phyloP scores from a whole-genome alignment of 2,888 invertebrate species.

The Apoda limacodes region DNA sequence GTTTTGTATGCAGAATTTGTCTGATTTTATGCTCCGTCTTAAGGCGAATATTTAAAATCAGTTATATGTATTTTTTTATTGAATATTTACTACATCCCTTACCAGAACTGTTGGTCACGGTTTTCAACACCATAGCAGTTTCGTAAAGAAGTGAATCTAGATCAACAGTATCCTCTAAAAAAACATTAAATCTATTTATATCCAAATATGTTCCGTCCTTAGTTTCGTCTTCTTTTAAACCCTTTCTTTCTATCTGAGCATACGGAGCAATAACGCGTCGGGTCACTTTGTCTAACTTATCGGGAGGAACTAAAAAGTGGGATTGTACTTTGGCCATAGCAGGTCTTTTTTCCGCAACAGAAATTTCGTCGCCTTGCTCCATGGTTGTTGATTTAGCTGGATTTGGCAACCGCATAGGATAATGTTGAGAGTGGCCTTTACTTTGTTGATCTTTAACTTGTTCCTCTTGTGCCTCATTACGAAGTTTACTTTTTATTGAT shows the following conservation, averaged over 20 bases:
- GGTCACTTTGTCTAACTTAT: slow-evolving; percentile 63
- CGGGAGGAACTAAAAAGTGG: slow-evolving; percentile 51
- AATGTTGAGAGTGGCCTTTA: too few species aligned
- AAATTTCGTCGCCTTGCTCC: too few species aligned
- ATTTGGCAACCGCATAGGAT: too few species aligned
- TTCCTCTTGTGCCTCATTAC: slow-evolving; percentile 25
- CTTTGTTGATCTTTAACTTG: slow-evolving; percentile 15
- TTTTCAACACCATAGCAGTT: slow-evolving; percentile 67
- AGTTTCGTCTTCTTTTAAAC: slow-evolving; percentile 40
- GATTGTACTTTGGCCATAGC: slow-evolving; percentile 38
- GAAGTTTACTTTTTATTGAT: slow-evolving; percentile 35
- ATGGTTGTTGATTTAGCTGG: background rate
- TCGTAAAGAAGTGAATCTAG: slow-evolving; percentile 66
- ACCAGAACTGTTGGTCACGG: slow-evolving; percentile 68
- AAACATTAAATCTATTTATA: slow-evolving; percentile 54
- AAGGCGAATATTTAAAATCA: too few species aligned
- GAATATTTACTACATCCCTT: too few species aligned
- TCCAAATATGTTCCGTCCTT: slow-evolving; percentile 46
- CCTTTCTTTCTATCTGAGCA: slow-evolving; percentile 56
- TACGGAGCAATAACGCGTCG: slow-evolving; percentile 72
- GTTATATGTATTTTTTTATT: too few species aligned
- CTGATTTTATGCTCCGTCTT: too few species aligned
- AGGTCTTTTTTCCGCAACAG: slow-evolving; percentile 9
- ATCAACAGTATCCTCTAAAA: slow-evolving; percentile 68
- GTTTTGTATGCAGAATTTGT: too few species aligned